Conservation (phyloP, 2,888 invertebrate species). For the Hylaea fasciaria region DNA sequence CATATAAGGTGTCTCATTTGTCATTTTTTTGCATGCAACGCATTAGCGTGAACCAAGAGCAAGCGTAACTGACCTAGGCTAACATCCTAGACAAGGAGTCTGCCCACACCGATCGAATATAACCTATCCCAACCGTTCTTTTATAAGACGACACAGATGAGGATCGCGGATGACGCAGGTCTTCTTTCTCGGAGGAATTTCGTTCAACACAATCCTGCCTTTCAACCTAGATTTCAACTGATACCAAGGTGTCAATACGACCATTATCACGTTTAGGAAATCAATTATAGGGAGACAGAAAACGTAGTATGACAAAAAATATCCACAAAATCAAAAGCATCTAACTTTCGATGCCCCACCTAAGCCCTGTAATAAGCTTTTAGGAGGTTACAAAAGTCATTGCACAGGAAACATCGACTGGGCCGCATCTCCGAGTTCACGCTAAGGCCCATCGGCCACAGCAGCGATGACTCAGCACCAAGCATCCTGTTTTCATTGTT, state of each 20-base stretch:
- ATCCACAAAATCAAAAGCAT: too few species aligned
- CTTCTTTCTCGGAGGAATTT: too few species aligned
- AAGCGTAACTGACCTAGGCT: constrained; percentile 2
- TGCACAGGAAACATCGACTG: constrained; percentile 17
- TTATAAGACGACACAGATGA: not conserved
- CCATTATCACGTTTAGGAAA: too few species aligned
- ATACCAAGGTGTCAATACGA: not conserved
- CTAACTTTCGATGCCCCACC: too few species aligned
- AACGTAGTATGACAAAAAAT: too few species aligned
- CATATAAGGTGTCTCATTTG: constrained; percentile 1
- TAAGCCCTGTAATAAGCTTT: too few species aligned
- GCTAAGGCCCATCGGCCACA: constrained; percentile 40
- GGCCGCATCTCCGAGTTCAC: constrained; percentile 25
- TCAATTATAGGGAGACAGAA: too few species aligned
- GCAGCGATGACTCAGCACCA: constrained; percentile 56
- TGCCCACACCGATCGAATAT: not conserved
- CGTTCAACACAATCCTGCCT: too few species aligned
- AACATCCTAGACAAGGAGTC: not conserved
- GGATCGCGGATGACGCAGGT: not conserved
- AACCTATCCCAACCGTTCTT: constrained; percentile 20
- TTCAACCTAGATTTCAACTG: too few species aligned
- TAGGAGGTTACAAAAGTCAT: not conserved
- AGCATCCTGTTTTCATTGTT: constrained; percentile 69
- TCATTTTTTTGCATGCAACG: constrained; percentile 9
- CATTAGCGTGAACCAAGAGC: not conserved